These are phyloP conservation scores for Drosophila quadrilineata DNA, from an alignment of 1,140 invertebrate genomes.

Conservation along the genomic window DNA sequence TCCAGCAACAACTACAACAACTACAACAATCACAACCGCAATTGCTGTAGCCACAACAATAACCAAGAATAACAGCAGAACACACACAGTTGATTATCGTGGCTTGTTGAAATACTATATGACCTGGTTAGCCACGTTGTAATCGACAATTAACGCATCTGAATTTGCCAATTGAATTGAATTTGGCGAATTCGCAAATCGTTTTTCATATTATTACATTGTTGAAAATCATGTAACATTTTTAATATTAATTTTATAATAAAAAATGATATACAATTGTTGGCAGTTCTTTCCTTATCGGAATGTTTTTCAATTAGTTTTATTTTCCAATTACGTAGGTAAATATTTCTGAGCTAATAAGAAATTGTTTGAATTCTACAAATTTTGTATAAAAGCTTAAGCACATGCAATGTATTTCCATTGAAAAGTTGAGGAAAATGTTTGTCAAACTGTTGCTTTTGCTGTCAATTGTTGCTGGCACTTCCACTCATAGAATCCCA, in stretches of 20 bases:
- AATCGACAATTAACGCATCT: neutral
- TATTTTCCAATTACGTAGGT: too few relatives aligned
- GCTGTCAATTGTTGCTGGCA: neutral
- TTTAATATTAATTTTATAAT: too few relatives aligned
- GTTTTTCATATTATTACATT: too few relatives aligned
- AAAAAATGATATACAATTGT: too few relatives aligned
- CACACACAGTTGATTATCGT: slow-evolving; percentile 15
- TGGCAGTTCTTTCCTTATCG: too few relatives aligned
- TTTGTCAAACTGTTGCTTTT: neutral
- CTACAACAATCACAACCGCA: slow-evolving; percentile 13
- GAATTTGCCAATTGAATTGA: neutral
- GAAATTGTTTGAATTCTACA: neutral
- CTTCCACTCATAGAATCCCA: neutral
- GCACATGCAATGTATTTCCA: neutral
- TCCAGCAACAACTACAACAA: slow-evolving; percentile 47
- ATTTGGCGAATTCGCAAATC: too few relatives aligned
- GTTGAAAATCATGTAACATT: too few relatives aligned
- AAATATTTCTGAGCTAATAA: too few relatives aligned
- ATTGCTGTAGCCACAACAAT: slow-evolving; percentile 7
- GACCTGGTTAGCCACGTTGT: neutral
- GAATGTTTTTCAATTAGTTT: too few relatives aligned
- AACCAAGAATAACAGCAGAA: slow-evolving; percentile 6
- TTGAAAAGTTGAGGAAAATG: neutral
- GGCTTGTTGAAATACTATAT: slow-evolving; percentile 21
- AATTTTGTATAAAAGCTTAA: neutral